These are phyloP conservation scores for Gasterosteus aculeatus DNA, from an alignment of 2,113 vertebrate genomes.

Conservation along the genomic window DNA sequence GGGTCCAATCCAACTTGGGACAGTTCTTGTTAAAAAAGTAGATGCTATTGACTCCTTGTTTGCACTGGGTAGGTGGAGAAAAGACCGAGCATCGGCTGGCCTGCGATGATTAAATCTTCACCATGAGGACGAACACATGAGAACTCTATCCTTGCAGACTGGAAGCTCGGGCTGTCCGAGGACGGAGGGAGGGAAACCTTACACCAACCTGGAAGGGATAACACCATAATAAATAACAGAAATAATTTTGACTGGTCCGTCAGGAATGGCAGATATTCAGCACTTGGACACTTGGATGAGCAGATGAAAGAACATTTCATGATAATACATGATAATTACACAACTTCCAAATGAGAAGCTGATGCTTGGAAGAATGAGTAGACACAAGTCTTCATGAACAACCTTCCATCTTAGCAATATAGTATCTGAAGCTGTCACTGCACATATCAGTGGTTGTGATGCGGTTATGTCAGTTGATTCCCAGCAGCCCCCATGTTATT, in stretches of 20 bases:
- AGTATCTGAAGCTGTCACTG: background rate
- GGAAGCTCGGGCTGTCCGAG: background rate
- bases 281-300: background rate
- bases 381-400: background rate
- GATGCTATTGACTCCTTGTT: background rate
- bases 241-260: background rate
- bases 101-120: background rate
- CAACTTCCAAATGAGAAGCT: background rate
- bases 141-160: background rate
- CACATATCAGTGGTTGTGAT: no score
- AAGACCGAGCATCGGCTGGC: background rate
- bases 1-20: slow-evolving; percentile 1
- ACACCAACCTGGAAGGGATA: slow-evolving; percentile 57
- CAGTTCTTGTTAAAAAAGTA: background rate
- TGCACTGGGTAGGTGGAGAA: background rate
- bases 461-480: background rate
- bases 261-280: background rate
- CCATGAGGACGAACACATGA: slow-evolving; percentile 4
- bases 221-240: slow-evolving; percentile 2
- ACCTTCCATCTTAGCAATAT: background rate
- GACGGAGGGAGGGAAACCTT: slow-evolving; percentile 26
- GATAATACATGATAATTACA: background rate
- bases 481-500: background rate
- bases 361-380: background rate
- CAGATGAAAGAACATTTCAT: background rate